A percentile compares a stretch with the other conserved stretches of the same genome.
phyloP scores from a whole-genome alignment of 2,113 vertebrate species.

The Cyanoliseus patagonus region DNA sequence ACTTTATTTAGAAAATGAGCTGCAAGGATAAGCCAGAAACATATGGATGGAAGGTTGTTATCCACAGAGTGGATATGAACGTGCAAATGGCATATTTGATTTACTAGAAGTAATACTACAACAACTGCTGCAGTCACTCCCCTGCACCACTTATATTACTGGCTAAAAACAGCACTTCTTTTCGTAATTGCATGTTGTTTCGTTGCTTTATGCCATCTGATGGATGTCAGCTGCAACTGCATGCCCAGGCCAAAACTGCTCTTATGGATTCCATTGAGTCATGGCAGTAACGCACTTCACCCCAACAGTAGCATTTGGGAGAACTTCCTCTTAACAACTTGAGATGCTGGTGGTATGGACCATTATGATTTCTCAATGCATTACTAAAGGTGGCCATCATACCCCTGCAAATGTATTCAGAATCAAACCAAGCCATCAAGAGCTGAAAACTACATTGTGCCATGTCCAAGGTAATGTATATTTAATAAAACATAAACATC shows the following conservation, averaged over 20 bases:
- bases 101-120: slow-evolving; percentile 3
- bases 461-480: background rate
- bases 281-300: background rate
- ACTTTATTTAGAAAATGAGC: slow-evolving; percentile 51
- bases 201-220: background rate
- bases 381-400: background rate
- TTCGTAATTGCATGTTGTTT: background rate
- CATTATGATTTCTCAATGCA: accelerated
- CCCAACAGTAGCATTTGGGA: background rate
- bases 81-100: background rate
- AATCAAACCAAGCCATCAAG: background rate
- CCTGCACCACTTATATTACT: background rate
- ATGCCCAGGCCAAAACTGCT: background rate
- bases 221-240: background rate
- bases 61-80: background rate
- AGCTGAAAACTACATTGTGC: background rate
- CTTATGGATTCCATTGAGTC: background rate
- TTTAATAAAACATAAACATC: background rate
- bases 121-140: background rate
- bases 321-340: background rate
- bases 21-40: slow-evolving; percentile 44
- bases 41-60: slow-evolving; percentile 33
- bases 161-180: background rate
- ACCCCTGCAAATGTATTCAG: background rate
- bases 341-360: background rate